Evolutionary conservation across 2,797 vertebrate species (phyloP).

Genomic region (Miichthys miiuy): DNA sequence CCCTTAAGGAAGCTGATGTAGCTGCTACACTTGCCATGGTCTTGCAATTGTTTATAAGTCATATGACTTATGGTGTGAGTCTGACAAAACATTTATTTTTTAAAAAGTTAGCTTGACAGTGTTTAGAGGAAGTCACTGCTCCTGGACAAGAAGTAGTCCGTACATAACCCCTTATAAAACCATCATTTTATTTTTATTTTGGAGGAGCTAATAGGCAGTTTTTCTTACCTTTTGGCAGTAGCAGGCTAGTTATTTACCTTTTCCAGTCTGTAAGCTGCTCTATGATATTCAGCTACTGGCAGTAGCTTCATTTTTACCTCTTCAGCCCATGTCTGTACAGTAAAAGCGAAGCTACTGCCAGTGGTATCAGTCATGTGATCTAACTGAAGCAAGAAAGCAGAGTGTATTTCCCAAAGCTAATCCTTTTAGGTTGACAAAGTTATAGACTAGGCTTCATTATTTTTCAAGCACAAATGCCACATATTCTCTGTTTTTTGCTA

Average conservation of each 20-base stretch:
- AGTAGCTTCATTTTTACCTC: background rate
- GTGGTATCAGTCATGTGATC: background rate
- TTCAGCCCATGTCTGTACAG: too few relatives aligned
- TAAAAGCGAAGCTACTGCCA: background rate
- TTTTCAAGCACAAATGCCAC: background rate
- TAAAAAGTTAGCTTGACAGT: background rate
- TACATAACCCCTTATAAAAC: background rate
- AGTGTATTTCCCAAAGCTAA: background rate
- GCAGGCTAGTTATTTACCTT: too few relatives aligned
- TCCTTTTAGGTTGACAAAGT: background rate
- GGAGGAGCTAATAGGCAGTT: background rate
- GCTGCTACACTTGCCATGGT: constrained; percentile 16
- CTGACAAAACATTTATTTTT: constrained; percentile 13
- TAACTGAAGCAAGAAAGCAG: background rate
- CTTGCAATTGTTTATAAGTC: constrained; percentile 15
- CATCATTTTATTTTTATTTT: background rate
- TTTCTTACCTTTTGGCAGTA: too few relatives aligned
- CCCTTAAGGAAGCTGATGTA: constrained; percentile 3
- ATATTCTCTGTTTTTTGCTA: background rate
- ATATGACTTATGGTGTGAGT: constrained; percentile 7
- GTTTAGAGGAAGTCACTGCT: background rate
- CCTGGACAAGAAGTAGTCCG: background rate
- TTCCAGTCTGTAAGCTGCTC: background rate
- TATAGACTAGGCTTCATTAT: background rate
- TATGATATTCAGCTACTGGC: background rate